phyloP scores from a whole-genome alignment of 2,888 invertebrate species.

The Mesorhabditis sp. region DNA sequence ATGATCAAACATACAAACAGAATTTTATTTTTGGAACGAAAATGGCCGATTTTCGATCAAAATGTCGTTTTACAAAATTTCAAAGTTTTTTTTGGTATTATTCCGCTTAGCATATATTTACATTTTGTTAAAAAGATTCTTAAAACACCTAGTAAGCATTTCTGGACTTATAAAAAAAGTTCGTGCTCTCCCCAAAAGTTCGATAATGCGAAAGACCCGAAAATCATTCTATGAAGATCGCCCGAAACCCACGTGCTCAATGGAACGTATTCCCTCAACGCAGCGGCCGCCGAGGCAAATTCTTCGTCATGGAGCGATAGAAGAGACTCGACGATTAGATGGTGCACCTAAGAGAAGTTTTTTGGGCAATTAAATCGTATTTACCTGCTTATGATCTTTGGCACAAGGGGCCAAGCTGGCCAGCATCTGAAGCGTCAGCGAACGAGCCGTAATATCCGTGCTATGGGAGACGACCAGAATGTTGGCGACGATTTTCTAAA shows the following conservation, averaged over 20 bases:
- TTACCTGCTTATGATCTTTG: conserved; percentile 15
- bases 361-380: neutral
- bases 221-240: no score
- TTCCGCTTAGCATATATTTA: no score
- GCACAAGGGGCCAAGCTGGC: conserved; percentile 15
- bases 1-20: no score
- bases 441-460: conserved; percentile 89
- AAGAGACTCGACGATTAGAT: conserved; percentile 33
- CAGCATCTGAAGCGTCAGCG: conserved; percentile 71
- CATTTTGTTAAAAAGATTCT: no score
- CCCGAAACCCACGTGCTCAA: conserved; percentile 73
- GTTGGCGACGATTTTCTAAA: conserved; percentile 20
- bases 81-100: no score
- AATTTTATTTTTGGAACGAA: no score
- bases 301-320: conserved; percentile 93
- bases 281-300: conserved; percentile 90
- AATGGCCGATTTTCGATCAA: no score
- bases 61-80: no score
- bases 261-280: conserved; percentile 87
- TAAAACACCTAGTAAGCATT: no score
- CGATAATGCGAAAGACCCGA: no score
- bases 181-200: no score
- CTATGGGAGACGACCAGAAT: conserved; percentile 91
- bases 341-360: conserved; percentile 23
- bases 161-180: no score